A percentile compares a stretch with the other conserved stretches of the same genome.
These are phyloP conservation scores for human (Homo sapiens) DNA, from an alignment of 2,113 vertebrate genomes.

Conservation along the genomic window GRCh38 chr2:173019001-173019500, in stretches of 20 bases:
- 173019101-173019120: not conserved
- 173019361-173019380: not conserved
- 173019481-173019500: not conserved
- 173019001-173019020: not conserved
- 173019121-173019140: not conserved
- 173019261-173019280: not conserved
- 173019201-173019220: not conserved
- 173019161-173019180: not conserved
- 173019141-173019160: not conserved
- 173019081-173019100: not conserved
- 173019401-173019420: not conserved
- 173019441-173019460: not conserved
- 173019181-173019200: not conserved
- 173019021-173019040: not conserved
- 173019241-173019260: not conserved
- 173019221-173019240: not conserved
- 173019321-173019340: not conserved
- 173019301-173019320: not conserved
- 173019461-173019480: fast-evolving
- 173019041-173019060: not conserved
- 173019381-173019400: not conserved
- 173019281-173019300: not conserved
- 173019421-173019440: not conserved
- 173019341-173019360: not conserved
- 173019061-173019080: not conserved